Conservation (phyloP, 1,140 invertebrate genomes). For the Sycobia sp. region DNA sequence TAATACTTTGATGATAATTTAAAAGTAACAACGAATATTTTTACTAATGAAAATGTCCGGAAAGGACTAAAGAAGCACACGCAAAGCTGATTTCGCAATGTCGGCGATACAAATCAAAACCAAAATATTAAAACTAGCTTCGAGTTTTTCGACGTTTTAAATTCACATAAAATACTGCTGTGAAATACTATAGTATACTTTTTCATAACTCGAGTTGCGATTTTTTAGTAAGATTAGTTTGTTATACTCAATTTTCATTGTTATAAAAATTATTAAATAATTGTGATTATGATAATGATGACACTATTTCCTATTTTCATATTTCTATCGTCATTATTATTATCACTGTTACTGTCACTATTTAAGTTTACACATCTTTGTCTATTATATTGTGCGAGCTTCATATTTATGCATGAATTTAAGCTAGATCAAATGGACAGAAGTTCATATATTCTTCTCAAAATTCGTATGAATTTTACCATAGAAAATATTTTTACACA, state of each 20-base stretch:
- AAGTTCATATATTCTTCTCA: neutral
- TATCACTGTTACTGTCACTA: constrained; percentile 25
- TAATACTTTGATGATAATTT: constrained; percentile 16
- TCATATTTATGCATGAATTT: constrained; percentile 22
- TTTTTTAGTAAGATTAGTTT: constrained; percentile 14
- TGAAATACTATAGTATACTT: constrained; percentile 13
- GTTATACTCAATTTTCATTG: constrained; percentile 19
- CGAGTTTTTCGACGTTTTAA: constrained; percentile 1
- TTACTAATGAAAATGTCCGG: constrained; percentile 7
- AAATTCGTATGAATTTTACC: neutral
- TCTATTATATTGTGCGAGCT: constrained; percentile 11
- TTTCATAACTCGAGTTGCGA: constrained; percentile 8
- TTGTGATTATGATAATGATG: constrained; percentile 20
- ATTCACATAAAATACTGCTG: constrained; percentile 9
- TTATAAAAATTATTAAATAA: constrained; percentile 22
- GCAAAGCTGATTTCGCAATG: constrained; percentile 9
- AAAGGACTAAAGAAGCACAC: constrained; percentile 1
- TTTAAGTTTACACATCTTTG: constrained; percentile 14
- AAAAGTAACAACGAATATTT: constrained; percentile 11
- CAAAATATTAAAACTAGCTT: constrained; percentile 5
- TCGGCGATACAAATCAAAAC: constrained; percentile 20
- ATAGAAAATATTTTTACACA: constrained; percentile 11
- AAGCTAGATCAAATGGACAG: neutral
- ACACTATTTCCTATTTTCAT: constrained; percentile 23
- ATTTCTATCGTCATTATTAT: constrained; percentile 29